Percentiles rank a stretch among this genome's conserved stretches.
Conservation (phyloP, 2,888 invertebrate genomes). For the Colostygia pectinataria region DNA sequence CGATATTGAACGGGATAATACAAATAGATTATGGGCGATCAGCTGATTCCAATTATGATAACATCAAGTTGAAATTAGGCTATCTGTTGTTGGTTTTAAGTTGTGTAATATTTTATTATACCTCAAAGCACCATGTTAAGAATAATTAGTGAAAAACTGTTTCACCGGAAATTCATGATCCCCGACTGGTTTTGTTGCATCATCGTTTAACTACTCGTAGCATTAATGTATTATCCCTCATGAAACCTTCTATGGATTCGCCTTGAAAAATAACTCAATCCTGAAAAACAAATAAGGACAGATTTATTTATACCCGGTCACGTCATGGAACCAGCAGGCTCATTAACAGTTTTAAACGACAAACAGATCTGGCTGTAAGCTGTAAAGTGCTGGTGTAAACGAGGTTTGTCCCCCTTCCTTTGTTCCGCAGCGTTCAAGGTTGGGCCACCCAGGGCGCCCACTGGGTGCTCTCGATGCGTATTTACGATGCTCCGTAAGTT, state of each 20-base stretch:
- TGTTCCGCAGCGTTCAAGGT: constrained; percentile 59
- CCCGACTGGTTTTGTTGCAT: not conserved
- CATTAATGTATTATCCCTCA: constrained; percentile 4
- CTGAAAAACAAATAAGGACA: constrained; percentile 22
- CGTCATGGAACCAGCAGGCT: constrained; percentile 29
- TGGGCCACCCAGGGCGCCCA: constrained; percentile 35
- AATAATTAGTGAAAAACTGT: too few relatives aligned
- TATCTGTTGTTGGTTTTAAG: too few relatives aligned
- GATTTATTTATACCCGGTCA: constrained; percentile 31
- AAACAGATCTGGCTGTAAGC: constrained; percentile 31
- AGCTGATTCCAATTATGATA: too few relatives aligned
- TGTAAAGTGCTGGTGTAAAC: constrained; percentile 38
- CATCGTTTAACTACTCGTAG: constrained; percentile 8
- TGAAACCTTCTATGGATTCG: constrained; percentile 12
- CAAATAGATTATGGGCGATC: too few relatives aligned
- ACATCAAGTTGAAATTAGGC: too few relatives aligned
- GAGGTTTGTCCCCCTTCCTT: constrained; percentile 47
- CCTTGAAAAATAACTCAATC: constrained; percentile 13
- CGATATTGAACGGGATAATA: too few relatives aligned
- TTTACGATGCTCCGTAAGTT: constrained; percentile 37
- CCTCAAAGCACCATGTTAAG: too few relatives aligned
- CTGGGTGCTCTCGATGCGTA: constrained; percentile 37
- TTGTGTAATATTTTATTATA: too few relatives aligned
- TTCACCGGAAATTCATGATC: too few relatives aligned
- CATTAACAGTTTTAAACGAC: constrained; percentile 35